Evolutionary conservation across 2,888 invertebrate genomes (phyloP).

Genomic region (Lepidonotus clava): DNA sequence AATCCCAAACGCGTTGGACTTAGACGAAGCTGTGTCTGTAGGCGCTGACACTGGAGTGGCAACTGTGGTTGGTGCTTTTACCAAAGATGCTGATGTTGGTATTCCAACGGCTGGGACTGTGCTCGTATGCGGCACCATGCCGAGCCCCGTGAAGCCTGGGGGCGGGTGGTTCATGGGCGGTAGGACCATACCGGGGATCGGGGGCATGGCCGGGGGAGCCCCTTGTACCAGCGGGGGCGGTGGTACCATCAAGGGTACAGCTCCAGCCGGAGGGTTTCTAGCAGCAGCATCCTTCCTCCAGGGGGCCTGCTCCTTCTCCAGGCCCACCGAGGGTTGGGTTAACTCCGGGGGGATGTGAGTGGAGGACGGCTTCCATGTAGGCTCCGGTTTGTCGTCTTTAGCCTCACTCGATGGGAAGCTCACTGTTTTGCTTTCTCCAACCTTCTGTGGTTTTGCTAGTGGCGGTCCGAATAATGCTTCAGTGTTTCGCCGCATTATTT

Average conservation of each 20-base stretch:
- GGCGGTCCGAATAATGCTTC: constrained; percentile 3
- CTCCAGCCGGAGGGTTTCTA: neutral
- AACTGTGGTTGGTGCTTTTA: no score
- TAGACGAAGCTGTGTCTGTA: neutral
- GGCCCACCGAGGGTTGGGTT: neutral
- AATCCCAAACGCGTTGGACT: constrained; percentile 23
- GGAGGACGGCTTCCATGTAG: neutral
- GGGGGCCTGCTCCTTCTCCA: neutral
- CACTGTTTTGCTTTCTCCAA: neutral
- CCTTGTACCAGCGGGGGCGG: no score
- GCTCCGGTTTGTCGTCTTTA: neutral
- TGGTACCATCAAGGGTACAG: no score
- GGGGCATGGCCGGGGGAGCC: no score
- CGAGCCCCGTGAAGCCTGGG: neutral
- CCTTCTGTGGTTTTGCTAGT: neutral
- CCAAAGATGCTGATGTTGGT: neutral
- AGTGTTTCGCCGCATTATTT: constrained; percentile 31
- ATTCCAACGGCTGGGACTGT: neutral
- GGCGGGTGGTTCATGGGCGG: neutral
- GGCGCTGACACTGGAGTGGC: neutral
- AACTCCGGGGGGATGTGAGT: neutral
- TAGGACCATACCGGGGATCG: no score
- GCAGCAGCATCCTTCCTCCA: neutral
- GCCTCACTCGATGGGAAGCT: neutral
- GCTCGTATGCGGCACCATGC: neutral